A percentile compares a stretch with the other conserved stretches of the same genome.
These are phyloP conservation scores for Tubulanus polymorphus DNA, from an alignment of 2,888 invertebrate species.

Conservation along the genomic window DNA sequence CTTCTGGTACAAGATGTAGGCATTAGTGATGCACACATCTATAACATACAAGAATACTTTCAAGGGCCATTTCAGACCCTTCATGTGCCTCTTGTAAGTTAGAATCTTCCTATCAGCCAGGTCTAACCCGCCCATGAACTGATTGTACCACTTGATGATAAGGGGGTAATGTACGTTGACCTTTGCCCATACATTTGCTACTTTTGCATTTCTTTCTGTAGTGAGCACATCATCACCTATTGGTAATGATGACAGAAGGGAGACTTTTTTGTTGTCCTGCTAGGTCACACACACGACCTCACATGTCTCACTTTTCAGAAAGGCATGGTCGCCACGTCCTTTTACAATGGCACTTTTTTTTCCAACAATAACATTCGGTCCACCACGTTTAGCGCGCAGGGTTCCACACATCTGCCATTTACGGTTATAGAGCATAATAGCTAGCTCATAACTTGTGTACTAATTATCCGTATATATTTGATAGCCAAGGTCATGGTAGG, in stretches of 20 bases:
- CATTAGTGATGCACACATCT: not conserved
- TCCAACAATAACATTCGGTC: not conserved
- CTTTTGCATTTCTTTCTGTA: not conserved
- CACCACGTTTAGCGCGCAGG: not conserved
- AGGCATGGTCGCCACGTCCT: not conserved
- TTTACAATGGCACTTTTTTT: slow-evolving; percentile 2
- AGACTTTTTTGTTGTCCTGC: not conserved
- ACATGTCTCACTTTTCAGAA: not conserved
- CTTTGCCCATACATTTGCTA: not conserved
- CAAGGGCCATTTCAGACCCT: slow-evolving; percentile 6
- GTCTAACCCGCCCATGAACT: slow-evolving; percentile 3
- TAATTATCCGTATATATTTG: not conserved
- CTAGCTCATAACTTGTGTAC: not conserved
- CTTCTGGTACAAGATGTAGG: not conserved
- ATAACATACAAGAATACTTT: slow-evolving; percentile 7
- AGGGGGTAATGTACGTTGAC: not conserved
- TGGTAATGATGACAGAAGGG: not conserved
- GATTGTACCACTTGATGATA: not conserved
- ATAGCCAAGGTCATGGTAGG: not conserved
- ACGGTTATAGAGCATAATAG: not conserved
- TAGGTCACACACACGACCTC: not conserved
- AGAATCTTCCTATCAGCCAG: slow-evolving; percentile 4
- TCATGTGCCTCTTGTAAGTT: slow-evolving; percentile 5
- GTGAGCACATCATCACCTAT: not conserved
- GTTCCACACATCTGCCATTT: not conserved